phyloP scores from a whole-genome alignment of 2,888 invertebrate genomes.

The Ypsolopha scabrella region DNA sequence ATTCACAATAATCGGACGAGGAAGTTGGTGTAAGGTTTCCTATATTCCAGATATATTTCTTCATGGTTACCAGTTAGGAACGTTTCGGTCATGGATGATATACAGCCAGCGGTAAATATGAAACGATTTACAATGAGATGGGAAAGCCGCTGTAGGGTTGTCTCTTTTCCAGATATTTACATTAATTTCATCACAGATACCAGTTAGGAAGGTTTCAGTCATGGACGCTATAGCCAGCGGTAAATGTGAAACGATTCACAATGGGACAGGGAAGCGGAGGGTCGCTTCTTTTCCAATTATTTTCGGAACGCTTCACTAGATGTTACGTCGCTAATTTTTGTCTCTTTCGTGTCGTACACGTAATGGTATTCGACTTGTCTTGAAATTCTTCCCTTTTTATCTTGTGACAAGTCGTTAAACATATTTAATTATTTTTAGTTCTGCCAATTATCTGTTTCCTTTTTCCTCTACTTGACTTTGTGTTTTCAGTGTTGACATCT shows the following conservation, averaged over 20 bases:
- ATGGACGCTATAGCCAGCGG: not conserved
- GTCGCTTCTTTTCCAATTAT: slow-evolving; percentile 29
- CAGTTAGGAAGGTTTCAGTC: not conserved
- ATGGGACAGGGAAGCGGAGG: not conserved
- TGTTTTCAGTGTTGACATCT: too few species aligned
- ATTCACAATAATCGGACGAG: too few species aligned
- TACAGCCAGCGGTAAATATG: not conserved
- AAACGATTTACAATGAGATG: not conserved
- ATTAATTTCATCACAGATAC: too few species aligned
- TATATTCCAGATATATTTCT: too few species aligned
- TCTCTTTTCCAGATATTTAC: slow-evolving; percentile 33
- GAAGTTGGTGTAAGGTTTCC: too few species aligned
- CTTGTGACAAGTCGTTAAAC: too few species aligned
- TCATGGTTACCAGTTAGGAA: not conserved
- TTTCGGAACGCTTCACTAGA: slow-evolving; percentile 32
- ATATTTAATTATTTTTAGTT: too few species aligned
- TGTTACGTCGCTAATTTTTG: not conserved
- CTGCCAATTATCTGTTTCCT: too few species aligned
- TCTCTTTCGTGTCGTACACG: not conserved
- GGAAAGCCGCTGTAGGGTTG: not conserved
- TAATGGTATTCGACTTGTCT: not conserved
- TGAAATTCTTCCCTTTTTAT: too few species aligned
- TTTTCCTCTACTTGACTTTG: too few species aligned
- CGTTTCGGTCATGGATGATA: not conserved
- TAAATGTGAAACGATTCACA: not conserved